Percentiles rank a stretch among this genome's conserved stretches.
Conservation (phyloP, 2,888 invertebrate genomes). For the Galerucella calmariensis region DNA sequence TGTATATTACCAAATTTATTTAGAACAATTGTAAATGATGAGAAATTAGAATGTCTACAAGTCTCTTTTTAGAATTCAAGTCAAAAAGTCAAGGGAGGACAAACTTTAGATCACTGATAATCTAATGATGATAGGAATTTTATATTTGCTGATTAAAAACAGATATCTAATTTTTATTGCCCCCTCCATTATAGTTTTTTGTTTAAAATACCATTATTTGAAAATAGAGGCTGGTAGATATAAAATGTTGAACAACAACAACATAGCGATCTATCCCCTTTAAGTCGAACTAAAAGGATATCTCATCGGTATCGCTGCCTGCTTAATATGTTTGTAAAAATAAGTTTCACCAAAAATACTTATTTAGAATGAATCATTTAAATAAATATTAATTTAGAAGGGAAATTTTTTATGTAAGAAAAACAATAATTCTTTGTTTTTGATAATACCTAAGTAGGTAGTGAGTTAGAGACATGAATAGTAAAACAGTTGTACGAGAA, state of each 20-base stretch:
- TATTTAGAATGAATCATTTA: not conserved
- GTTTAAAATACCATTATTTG: not conserved
- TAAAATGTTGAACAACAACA: not conserved
- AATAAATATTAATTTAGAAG: too few species aligned
- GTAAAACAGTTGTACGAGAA: not conserved
- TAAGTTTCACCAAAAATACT: not conserved
- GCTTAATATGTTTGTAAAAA: not conserved
- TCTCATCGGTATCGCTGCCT: not conserved
- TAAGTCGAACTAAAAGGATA: constrained; percentile 9
- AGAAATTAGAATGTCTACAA: not conserved
- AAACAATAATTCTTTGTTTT: not conserved
- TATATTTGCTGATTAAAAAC: too few species aligned
- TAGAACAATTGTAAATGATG: not conserved
- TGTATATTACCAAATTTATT: not conserved
- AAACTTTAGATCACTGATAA: too few species aligned
- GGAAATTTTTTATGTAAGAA: not conserved
- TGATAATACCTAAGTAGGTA: not conserved
- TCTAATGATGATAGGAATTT: too few species aligned
- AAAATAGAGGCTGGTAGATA: constrained; percentile 3
- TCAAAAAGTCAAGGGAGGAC: too few species aligned
- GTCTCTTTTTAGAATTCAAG: not conserved
- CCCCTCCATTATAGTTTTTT: not conserved
- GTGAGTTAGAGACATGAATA: not conserved
- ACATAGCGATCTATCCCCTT: constrained; percentile 19
- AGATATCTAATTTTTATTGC: too few species aligned